Conservation (phyloP, 1,140 invertebrate genomes). For the Panagrolaimus sp. region DNA sequence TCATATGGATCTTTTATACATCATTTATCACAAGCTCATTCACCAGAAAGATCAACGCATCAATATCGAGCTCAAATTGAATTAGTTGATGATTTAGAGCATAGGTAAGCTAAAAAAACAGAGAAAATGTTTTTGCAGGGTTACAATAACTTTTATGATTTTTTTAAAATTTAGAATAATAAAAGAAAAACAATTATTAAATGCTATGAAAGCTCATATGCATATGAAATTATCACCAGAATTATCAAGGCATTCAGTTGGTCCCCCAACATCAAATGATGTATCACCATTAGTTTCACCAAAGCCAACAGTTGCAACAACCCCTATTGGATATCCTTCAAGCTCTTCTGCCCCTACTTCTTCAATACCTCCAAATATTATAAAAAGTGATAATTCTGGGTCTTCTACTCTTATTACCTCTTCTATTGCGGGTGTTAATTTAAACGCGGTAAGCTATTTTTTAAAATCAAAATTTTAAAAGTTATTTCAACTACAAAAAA, state of each 20-base stretch:
- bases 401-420: slow-evolving; percentile 24
- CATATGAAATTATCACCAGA: slow-evolving; percentile 67
- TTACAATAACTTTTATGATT: no score
- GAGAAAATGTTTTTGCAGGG: no score
- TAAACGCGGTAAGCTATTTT: slow-evolving; percentile 1
- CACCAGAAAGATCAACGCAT: slow-evolving; percentile 30
- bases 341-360: slow-evolving; percentile 29
- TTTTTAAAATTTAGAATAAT: slow-evolving; percentile 17
- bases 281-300: slow-evolving; percentile 16
- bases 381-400: slow-evolving; percentile 30
- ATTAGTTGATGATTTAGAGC: slow-evolving; percentile 49
- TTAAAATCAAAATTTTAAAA: background rate
- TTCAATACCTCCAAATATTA: slow-evolving; percentile 21
- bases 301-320: slow-evolving; percentile 28
- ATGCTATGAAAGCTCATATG: slow-evolving; percentile 97
- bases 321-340: slow-evolving; percentile 29
- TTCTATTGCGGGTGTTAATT: background rate
- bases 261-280: slow-evolving; percentile 4
- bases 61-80: slow-evolving; percentile 52
- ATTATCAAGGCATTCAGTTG: background rate
- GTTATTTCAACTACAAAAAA: no score
- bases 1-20: slow-evolving; percentile 39
- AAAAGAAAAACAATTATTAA: slow-evolving; percentile 76
- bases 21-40: slow-evolving; percentile 42
- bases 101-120: no score